These are phyloP conservation scores for Abrostola tripartita DNA, from an alignment of 2,888 invertebrate species.

Conservation along the genomic window DNA sequence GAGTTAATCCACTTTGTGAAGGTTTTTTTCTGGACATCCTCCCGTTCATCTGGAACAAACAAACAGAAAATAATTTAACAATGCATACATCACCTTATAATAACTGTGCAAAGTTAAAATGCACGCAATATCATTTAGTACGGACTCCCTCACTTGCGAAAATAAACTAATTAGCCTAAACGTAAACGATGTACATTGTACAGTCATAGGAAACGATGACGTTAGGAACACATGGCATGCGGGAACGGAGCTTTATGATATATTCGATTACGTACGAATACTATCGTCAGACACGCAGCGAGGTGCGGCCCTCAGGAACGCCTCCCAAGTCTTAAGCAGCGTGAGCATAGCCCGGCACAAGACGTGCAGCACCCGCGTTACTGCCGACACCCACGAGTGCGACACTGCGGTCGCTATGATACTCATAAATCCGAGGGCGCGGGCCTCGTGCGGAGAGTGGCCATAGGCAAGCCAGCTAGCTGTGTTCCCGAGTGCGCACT, in stretches of 20 bases:
- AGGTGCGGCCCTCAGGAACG: conserved; percentile 51
- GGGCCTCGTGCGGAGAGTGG: neutral
- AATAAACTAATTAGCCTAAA: neutral
- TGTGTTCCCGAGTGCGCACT: conserved; percentile 29
- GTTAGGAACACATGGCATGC: conserved; percentile 6
- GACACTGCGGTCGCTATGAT: conserved; percentile 5
- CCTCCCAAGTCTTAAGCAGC: conserved; percentile 72
- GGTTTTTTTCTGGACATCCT: conserved; percentile 98
- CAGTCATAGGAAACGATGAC: neutral
- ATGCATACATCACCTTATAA: neutral
- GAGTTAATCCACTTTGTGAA: conserved; percentile 97
- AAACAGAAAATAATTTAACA: conserved; percentile 25
- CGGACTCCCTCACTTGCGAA: too few species aligned
- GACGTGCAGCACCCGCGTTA: conserved; percentile 1
- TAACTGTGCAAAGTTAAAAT: neutral
- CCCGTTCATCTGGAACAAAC: conserved; percentile 94
- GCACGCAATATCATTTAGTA: neutral
- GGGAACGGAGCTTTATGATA: neutral
- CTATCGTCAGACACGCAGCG: conserved; percentile 2
- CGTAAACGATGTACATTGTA: too few species aligned
- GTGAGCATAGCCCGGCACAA: conserved; percentile 65
- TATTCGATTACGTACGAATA: conserved; percentile 14
- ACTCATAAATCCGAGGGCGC: conserved; percentile 16
- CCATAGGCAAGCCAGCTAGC: conserved; percentile 1
- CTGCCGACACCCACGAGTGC: conserved; percentile 2